Evolutionary conservation across 2,888 invertebrate species (phyloP).

Genomic region (Tuberolachnus salignus): DNA sequence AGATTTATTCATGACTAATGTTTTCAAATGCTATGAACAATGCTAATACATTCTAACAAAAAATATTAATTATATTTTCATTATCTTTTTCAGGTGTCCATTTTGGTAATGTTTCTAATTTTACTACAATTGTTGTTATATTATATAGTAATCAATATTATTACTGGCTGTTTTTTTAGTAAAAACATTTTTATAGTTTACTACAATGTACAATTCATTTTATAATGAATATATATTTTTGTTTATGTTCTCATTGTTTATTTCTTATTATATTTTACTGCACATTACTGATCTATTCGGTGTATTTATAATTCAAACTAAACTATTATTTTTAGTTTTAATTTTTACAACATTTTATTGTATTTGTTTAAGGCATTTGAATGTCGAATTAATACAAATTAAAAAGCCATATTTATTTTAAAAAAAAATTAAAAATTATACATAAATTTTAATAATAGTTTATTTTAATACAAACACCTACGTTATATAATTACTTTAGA

Average conservation of each 20-base stretch:
- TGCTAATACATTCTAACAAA: neutral
- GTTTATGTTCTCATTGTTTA: slow-evolving; percentile 19
- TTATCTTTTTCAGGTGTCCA: slow-evolving; percentile 48
- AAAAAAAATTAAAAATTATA: no score
- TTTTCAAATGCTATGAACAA: no score
- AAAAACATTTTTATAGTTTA: slow-evolving; percentile 21
- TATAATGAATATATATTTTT: slow-evolving; percentile 26
- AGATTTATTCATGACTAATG: no score
- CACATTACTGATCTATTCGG: neutral
- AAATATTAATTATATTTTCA: neutral
- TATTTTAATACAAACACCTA: no score
- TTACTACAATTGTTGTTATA: neutral
- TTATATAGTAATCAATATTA: neutral
- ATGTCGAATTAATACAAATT: no score
- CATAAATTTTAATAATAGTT: no score
- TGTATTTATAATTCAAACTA: slow-evolving; percentile 11
- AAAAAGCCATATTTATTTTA: no score
- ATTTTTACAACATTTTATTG: neutral
- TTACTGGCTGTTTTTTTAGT: slow-evolving; percentile 9
- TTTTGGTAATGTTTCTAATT: slow-evolving; percentile 35
- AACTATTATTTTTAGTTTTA: slow-evolving; percentile 23
- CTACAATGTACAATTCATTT: neutral
- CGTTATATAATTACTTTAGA: no score
- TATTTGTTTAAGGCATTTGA: no score
- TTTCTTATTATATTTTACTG: slow-evolving; percentile 13